Base-by-base conservation (phyloP, 2,797 vertebrate species). In the Galagoides demidoff region DNA sequence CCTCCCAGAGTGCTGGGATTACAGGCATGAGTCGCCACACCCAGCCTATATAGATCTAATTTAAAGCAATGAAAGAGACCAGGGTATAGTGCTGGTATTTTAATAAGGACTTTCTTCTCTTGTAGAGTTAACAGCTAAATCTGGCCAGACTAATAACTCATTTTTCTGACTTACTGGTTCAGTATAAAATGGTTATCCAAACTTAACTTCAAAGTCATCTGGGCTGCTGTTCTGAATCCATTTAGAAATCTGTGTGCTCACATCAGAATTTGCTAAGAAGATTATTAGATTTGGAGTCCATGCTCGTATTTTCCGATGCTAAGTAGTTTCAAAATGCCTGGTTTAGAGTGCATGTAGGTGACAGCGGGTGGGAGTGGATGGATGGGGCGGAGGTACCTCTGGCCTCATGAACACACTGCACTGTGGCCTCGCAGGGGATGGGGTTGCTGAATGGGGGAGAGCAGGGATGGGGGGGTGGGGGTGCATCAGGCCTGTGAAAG, bases 81-180 rank as follows among this genome's bases (percentile, higher is more conserved):
- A 34, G 43, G 25, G 64, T 34, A 20, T 23, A 74, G 43, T 43
- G 39, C 66, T 73, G 79, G 66, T 39, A 70, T 70, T 87, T 63
- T 34, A 34, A 85, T 66, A 73, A 22, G 31, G 10, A 22, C 92
- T 94, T 89, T 92, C 61, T 19, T 82, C 3, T 61, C 61, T 92
- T 76, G 20, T 78, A 73, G 90, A 19, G 22, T 55, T 71, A 64
- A 37, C 31, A 61, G 68, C n/a, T 82, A 82, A 82, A 45, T 79
- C 89, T 85, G 70, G 34, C 78, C 84, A 81, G 64, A 23, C 59
- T 52, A 91, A 82, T 79, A 85, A 49, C 39, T 63, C 29, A 31
- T 86, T 92, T 86, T 82, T 49, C 81, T 81, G 77, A 83, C 27
- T 82, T 85, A 34, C 83, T 85, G 77, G 92, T 89, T 88, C 89